Percentiles rank a stretch among this genome's conserved stretches.
These are phyloP conservation scores for Acleris emargana DNA, from an alignment of 2,888 invertebrate genomes.

Conservation along the genomic window DNA sequence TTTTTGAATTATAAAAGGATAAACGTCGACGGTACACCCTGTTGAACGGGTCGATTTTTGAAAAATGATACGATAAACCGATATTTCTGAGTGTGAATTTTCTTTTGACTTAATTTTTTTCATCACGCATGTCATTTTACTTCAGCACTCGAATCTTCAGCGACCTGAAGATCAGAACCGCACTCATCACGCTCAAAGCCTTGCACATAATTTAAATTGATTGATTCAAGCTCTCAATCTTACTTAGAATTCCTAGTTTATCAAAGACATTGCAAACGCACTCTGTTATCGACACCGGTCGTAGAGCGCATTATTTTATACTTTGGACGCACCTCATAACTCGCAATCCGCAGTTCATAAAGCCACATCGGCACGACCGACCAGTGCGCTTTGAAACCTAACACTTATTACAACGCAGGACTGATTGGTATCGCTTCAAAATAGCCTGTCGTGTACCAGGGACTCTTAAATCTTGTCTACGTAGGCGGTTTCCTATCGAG, in stretches of 20 bases:
- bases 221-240: slow-evolving; percentile 19
- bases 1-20: too few species aligned
- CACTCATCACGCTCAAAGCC: too few species aligned
- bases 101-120: too few species aligned
- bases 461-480: slow-evolving; percentile 47
- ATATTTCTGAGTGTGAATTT: too few species aligned
- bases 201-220: slow-evolving; percentile 8
- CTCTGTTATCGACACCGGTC: slow-evolving; percentile 37
- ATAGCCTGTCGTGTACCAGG: slow-evolving; percentile 48
- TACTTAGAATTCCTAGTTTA: slow-evolving; percentile 23
- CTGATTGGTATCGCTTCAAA: slow-evolving; percentile 55
- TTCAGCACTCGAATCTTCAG: too few species aligned
- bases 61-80: too few species aligned
- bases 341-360: slow-evolving; percentile 58
- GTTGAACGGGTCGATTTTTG: too few species aligned
- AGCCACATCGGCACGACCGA: slow-evolving; percentile 54
- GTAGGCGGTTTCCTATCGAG: slow-evolving; percentile 48
- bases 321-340: slow-evolving; percentile 53
- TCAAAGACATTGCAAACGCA: slow-evolving; percentile 32
- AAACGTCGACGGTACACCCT: too few species aligned
- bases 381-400: slow-evolving; percentile 55
- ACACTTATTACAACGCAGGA: slow-evolving; percentile 59
- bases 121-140: too few species aligned
- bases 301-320: slow-evolving; percentile 51
- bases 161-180: too few species aligned